Percentiles rank a stretch among this genome's conserved stretches.
Evolutionary conservation across 1,140 invertebrate genomes (phyloP).

Genomic region (Lepidostoma basale): DNA sequence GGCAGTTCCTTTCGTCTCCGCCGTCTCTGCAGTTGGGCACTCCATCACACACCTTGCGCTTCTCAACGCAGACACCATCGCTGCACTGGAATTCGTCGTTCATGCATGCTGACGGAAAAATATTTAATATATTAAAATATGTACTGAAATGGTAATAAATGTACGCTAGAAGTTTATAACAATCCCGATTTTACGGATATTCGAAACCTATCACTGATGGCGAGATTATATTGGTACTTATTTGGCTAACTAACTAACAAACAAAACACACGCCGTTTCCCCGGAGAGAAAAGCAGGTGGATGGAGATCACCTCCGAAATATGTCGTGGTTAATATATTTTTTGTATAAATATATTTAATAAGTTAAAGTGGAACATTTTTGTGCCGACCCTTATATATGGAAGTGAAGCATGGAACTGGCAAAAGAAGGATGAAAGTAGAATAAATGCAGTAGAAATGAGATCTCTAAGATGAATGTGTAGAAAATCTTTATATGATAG

Average conservation of each 20-base stretch:
- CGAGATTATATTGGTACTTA: background rate
- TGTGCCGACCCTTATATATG: too few species aligned
- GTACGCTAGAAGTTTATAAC: background rate
- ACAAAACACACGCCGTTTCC: background rate
- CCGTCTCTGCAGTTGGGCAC: conserved; percentile 72
- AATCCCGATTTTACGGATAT: background rate
- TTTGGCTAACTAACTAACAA: background rate
- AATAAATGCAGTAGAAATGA: too few species aligned
- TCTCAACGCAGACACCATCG: conserved; percentile 68
- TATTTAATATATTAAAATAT: too few species aligned
- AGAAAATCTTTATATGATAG: too few species aligned
- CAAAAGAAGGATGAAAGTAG: too few species aligned
- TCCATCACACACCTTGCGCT: conserved; percentile 73
- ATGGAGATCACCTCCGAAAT: too few species aligned
- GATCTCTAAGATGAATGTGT: too few species aligned
- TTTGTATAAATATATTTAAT: background rate
- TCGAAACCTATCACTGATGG: background rate
- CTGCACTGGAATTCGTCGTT: conserved; percentile 52
- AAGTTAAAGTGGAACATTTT: too few species aligned
- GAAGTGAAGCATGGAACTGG: too few species aligned
- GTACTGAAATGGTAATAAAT: too few species aligned
- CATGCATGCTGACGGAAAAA: conserved; percentile 48
- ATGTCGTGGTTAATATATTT: too few species aligned
- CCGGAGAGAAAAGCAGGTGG: background rate
- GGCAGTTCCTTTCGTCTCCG: conserved; percentile 73